These are phyloP conservation scores for Aleiodes sp. DNA, from an alignment of 1,140 invertebrate genomes.

Conservation along the genomic window DNA sequence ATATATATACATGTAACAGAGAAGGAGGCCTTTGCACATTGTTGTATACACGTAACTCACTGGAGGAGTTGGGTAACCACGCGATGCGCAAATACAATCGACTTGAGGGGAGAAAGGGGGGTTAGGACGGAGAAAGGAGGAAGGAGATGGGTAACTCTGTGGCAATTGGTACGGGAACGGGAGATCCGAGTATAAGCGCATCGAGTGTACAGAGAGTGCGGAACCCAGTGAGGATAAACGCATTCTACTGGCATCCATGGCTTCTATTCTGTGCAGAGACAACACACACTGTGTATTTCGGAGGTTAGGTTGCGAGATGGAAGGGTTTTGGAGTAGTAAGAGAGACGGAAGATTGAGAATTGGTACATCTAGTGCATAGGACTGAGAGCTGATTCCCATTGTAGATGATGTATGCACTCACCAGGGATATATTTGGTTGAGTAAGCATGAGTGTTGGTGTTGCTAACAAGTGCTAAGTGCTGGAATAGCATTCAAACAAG, in stretches of 20 bases:
- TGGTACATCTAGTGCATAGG: constrained; percentile 8
- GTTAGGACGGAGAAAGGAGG: no score
- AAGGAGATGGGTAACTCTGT: not conserved
- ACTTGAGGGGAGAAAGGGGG: no score
- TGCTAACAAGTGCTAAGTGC: constrained; percentile 54
- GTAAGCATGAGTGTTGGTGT: constrained; percentile 12
- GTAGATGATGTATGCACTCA: constrained; percentile 17
- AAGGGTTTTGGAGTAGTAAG: not conserved
- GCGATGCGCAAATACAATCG: not conserved
- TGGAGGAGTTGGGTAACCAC: not conserved
- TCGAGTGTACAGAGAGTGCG: not conserved
- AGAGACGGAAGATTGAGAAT: not conserved
- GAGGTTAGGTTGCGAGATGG: not conserved
- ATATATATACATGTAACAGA: no score
- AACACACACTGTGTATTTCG: not conserved
- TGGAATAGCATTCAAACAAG: constrained; percentile 53
- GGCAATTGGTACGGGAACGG: not conserved
- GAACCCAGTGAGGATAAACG: constrained; percentile 5
- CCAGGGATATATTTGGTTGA: constrained; percentile 13
- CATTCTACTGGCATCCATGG: not conserved
- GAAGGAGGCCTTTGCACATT: not conserved
- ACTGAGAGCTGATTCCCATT: constrained; percentile 9
- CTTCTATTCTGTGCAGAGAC: not conserved
- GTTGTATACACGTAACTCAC: not conserved
- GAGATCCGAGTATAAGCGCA: constrained; percentile 2